Conservation (phyloP, 2,797 vertebrate genomes). For the Rhinogobio ventralis region DNA sequence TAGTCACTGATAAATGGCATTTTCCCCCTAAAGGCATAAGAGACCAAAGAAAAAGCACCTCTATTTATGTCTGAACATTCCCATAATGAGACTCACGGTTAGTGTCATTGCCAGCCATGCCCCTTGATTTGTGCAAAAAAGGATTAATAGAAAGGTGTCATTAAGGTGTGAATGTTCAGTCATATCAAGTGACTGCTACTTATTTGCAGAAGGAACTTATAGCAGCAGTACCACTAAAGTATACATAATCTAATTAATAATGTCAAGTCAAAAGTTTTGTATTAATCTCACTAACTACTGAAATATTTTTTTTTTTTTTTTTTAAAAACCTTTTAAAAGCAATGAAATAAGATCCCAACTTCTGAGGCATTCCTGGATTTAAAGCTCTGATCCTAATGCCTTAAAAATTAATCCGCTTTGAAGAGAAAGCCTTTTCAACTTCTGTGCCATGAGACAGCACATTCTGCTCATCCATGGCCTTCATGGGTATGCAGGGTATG, state of each 20-base stretch:
- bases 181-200: neutral
- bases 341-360: conserved; percentile 57
- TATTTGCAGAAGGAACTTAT: neutral
- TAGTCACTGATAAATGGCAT: conserved; percentile 4
- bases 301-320: no score
- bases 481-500: conserved; percentile 61
- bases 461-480: conserved; percentile 64
- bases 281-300: neutral
- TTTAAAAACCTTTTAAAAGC: neutral
- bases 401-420: conserved; percentile 61
- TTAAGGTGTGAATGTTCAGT: conserved; percentile 1
- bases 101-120: neutral
- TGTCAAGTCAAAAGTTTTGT: neutral
- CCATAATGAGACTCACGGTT: neutral
- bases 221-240: conserved; percentile 29
- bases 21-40: neutral
- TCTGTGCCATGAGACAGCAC: conserved; percentile 61
- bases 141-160: neutral
- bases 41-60: neutral
- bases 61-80: neutral
- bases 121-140: neutral
- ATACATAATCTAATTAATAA: conserved; percentile 1
- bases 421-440: conserved; percentile 72
- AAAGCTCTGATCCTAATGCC: conserved; percentile 72
- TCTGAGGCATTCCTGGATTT: conserved; percentile 68